A percentile compares a stretch with the other conserved stretches of the same genome.
Evolutionary conservation across 2,888 invertebrate species (phyloP).

Genomic region (Busseola fusca): DNA sequence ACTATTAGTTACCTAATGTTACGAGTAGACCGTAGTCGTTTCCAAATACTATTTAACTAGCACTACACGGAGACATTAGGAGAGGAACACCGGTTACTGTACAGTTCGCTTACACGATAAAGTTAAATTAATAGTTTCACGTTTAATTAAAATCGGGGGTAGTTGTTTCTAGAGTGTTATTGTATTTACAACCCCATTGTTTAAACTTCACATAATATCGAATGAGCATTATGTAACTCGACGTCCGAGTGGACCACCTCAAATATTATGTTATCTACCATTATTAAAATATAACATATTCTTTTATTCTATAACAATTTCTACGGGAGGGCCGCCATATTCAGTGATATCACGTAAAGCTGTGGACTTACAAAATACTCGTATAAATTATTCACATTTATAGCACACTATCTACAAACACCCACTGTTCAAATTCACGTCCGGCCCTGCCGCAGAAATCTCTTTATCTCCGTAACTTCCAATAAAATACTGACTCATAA

Average conservation of each 20-base stretch:
- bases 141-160: slow-evolving; percentile 82
- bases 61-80: slow-evolving; percentile 85
- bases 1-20: slow-evolving; percentile 78
- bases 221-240: slow-evolving; percentile 85
- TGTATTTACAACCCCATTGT: slow-evolving; percentile 83
- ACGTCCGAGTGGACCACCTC: slow-evolving; percentile 80
- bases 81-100: slow-evolving; percentile 89
- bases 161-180: slow-evolving; percentile 74
- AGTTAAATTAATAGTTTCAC: slow-evolving; percentile 78
- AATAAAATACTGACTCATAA: slow-evolving; percentile 89
- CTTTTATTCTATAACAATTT: slow-evolving; percentile 76
- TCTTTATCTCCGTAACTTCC: slow-evolving; percentile 80
- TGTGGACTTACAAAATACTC: slow-evolving; percentile 89
- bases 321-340: slow-evolving; percentile 83
- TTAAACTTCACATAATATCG: slow-evolving; percentile 75
- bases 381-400: slow-evolving; percentile 89
- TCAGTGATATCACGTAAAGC: slow-evolving; percentile 87
- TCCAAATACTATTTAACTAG: slow-evolving; percentile 81
- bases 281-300: slow-evolving; percentile 87
- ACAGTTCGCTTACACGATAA: slow-evolving; percentile 82
- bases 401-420: slow-evolving; percentile 89
- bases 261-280: slow-evolving; percentile 76
- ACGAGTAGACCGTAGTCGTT: slow-evolving; percentile 79
- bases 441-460: slow-evolving; percentile 84
- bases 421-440: slow-evolving; percentile 81